Evolutionary conservation across 2,888 invertebrate species (phyloP), one percentile per base, ranked within the genome.

Genomic region (Athripsodes cinereus): DNA sequence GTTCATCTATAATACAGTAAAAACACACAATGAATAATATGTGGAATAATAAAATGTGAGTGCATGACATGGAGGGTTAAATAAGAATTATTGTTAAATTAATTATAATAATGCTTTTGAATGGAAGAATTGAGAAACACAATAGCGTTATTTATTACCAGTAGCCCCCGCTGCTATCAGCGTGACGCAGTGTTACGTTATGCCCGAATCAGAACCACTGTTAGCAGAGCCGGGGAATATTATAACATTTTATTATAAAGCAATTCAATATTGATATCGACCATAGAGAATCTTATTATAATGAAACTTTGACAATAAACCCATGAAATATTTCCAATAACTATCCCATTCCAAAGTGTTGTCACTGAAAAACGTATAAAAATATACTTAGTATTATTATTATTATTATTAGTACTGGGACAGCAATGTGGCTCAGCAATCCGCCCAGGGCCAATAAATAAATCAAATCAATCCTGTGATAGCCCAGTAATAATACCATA

Each of bases 401-500:
- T n/a, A 40, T 40, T 40, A 40, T 20, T 21, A 21, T 19, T 6
- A 6, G 21, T 18, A 21, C 20, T 21, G 11, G 6, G 26, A 50
- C 21, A 5, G 22, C 26, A 22, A 22, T 47, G 20, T 50, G 50
- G 11, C 2, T 11, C 8, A 2, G 18, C 13, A 13, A 22, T 13
- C 35, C 55, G 6, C 35, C 22, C 31, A 31, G 31, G 26, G 13
- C 18, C 34, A 52, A 58, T 58, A 58, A 58, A 58, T 58, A 58
- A 58, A 58, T 58, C 55, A 58, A 58, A 58, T 58, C 46, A 44
- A 21, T 22, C 18, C 54, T 34, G 50, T 31, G 50, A 26, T 44
- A 5, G n/a, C 20, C 59, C 53, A 52, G 55, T 59, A 59, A 55
- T 59, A 59, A 59, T 59, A 54, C 55, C 46, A 59, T 59, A 55